phyloP scores from a whole-genome alignment of 2,113 vertebrate genomes.

The Oncorhynchus gorbuscha region DNA sequence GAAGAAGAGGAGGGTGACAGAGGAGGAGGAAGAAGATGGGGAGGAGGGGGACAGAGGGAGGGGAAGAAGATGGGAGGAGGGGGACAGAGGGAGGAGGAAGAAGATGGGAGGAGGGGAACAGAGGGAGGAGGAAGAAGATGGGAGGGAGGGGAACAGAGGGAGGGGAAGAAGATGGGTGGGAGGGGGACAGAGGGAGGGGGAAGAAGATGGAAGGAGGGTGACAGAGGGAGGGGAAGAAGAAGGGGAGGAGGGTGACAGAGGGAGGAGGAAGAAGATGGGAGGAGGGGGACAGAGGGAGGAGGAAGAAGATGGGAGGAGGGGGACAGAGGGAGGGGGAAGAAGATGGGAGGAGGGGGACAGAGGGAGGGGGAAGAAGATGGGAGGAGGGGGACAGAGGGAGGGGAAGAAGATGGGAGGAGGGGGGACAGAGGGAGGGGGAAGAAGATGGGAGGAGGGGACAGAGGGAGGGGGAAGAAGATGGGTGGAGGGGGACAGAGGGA shows the following conservation, averaged over 20 bases:
- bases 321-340: conserved; percentile 24
- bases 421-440: conserved; percentile 34
- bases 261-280: background rate
- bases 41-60: conserved; percentile 12
- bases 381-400: conserved; percentile 25
- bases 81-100: conserved; percentile 49
- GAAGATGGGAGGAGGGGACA: too few species aligned
- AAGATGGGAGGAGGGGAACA: conserved; percentile 16
- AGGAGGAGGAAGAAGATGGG: conserved; percentile 29
- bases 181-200: conserved; percentile 28
- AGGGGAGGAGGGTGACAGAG: conserved; percentile 18
- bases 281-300: conserved; percentile 9
- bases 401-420: background rate
- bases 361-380: conserved; percentile 33
- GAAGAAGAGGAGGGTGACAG: conserved; percentile 9
- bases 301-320: conserved; percentile 48
- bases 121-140: conserved; percentile 20
- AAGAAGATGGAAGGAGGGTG: background rate
- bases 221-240: conserved; percentile 35
- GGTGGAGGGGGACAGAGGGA: too few species aligned
- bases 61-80: background rate
- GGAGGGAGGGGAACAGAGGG: conserved; percentile 32
- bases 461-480: too few species aligned
- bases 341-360: conserved; percentile 37
- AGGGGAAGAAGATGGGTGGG: conserved; percentile 30